Evolutionary conservation across 2,797 vertebrate species (phyloP), one percentile per base, ranked within the genome.

Genomic region (Phoxinus dragarum): DNA sequence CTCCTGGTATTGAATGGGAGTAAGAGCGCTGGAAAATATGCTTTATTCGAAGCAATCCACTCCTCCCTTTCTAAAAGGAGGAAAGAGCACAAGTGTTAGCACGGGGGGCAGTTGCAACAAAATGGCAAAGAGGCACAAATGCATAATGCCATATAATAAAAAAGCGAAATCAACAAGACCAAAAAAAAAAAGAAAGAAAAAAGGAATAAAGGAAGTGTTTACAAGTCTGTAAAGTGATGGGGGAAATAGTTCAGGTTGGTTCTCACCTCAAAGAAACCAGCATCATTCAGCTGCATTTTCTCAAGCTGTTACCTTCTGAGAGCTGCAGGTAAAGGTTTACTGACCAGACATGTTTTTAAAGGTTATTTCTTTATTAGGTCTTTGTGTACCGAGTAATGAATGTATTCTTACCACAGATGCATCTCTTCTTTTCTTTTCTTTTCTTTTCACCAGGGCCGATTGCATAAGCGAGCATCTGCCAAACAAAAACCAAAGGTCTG

Each of bases 1-100:
- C 66, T 47, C 21, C 49, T 56, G 19, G 10, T 47, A 59, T 61
- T 78, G 78, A 86, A 82, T 86, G 38, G 19, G 47, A 80, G 36
- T 38, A 44, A 68, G 71, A 69, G 59, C 10, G 44, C 31, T 36
- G 27, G 80, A 77, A 76, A 75, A 82, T 61, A 79, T 71, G 77
- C 17, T 79, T 84, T 64, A 69, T 40, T 4, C 27, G 31, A 77
- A 82, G 69, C 14, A 47, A 44, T 71, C 27, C 79, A 76, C 27
- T 69, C 80, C 21, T 31, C 27, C 34, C 38, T 34, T 27, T 78
- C 59, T 83, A 23, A 68, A 78, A 59, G 31, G 31, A 40, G 59
- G 31, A 36, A 64, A 34, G 69, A 47, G 54, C 21, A 34, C 31
- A 9, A 59, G 74, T 31, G 49, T 59, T 69, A 16, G 19, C 23